Percentiles rank a stretch among this genome's conserved stretches.
Conservation (phyloP, 53 echinoderm and acorn worm genomes). For the Stichopus horrens region DNA sequence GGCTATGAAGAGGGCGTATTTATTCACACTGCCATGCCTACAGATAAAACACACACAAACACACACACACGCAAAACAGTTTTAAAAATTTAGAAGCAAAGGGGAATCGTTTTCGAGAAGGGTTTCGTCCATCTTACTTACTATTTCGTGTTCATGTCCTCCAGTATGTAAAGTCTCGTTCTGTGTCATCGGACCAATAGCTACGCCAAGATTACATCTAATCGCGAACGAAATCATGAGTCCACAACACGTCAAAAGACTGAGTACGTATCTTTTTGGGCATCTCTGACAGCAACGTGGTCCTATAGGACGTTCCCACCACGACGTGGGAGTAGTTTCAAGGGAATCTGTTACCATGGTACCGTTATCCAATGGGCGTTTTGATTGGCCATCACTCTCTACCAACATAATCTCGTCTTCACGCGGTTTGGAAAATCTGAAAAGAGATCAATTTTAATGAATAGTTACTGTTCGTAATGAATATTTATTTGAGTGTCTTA, state of each 20-base stretch:
- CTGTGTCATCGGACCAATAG: constrained; percentile 93
- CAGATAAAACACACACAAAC: not conserved
- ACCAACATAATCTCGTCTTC: constrained; percentile 73
- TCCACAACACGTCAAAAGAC: constrained; percentile 83
- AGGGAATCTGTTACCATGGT: constrained; percentile 52
- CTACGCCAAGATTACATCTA: constrained; percentile 91
- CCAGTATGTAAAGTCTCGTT: constrained; percentile 89
- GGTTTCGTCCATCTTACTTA: constrained; percentile 47
- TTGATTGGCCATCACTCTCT: constrained; percentile 42
- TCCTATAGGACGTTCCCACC: constrained; percentile 39
- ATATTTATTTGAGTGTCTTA: no score
- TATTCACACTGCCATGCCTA: not conserved
- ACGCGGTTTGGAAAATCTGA: constrained; percentile 48
- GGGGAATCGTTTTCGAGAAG: no score
- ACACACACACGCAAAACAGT: not conserved
- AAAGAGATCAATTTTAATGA: not conserved
- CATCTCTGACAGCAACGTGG: constrained; percentile 42
- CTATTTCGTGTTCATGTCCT: constrained; percentile 79
- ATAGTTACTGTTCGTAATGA: no score
- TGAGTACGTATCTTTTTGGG: constrained; percentile 83
- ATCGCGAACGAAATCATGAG: constrained; percentile 95
- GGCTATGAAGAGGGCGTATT: no score
- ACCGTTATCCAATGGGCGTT: constrained; percentile 56
- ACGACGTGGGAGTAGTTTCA: constrained; percentile 19
- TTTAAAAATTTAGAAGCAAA: no score